A percentile compares a stretch with the other conserved stretches of the same genome.
Conservation (phyloP, 2,113 vertebrate genomes). For the Manacus vitellinus region DNA sequence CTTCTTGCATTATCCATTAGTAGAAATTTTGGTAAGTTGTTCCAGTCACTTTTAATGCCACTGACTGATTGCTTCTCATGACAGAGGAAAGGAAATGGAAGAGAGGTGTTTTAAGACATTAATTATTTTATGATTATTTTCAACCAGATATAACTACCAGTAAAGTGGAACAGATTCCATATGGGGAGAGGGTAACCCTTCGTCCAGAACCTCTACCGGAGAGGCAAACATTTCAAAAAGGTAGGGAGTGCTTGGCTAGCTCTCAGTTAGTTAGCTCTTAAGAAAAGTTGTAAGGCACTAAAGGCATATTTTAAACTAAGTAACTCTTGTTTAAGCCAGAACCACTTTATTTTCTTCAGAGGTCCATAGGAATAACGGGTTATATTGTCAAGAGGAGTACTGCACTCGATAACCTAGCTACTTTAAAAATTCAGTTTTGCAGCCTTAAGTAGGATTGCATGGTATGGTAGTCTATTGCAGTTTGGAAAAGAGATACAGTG, state of each 20-base stretch:
- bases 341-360: background rate
- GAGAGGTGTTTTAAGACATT: background rate
- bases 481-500: background rate
- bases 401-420: background rate
- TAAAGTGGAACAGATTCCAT: constrained; percentile 93
- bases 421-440: background rate
- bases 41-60: background rate
- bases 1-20: background rate
- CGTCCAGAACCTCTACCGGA: constrained; percentile 87
- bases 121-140: constrained; percentile 3
- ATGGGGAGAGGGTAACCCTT: constrained; percentile 93
- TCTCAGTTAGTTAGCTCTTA: background rate
- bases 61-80: background rate
- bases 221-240: constrained; percentile 90
- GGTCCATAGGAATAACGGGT: background rate
- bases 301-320: background rate
- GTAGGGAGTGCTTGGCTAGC: constrained; percentile 63
- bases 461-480: background rate
- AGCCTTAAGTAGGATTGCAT: background rate
- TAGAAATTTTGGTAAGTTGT: background rate
- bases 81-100: background rate
- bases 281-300: background rate
- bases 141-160: constrained; percentile 76
- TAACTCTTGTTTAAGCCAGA: background rate
- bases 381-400: background rate